Conservation (phyloP, 1,140 invertebrate species). For the Euglossa dilemma region DNA sequence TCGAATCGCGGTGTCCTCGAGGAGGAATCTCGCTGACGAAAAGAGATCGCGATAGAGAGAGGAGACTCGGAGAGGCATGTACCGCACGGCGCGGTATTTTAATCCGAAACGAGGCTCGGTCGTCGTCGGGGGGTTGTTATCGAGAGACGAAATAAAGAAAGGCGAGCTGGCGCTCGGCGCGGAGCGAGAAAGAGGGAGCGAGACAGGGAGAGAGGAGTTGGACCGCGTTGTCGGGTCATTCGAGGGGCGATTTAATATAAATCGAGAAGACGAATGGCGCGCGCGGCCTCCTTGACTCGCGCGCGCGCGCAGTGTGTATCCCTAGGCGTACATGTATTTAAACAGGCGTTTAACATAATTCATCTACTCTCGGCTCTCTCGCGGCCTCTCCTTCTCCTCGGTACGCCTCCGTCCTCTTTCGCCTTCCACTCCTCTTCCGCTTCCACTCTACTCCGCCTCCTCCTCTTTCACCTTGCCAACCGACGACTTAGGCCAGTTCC, state of each 20-base stretch:
- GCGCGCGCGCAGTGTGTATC: conserved; percentile 69
- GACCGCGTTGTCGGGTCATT: conserved; percentile 70
- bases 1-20: neutral
- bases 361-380: conserved; percentile 70
- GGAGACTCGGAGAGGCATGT: neutral
- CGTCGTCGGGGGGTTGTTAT: conserved; percentile 21
- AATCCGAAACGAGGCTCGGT: conserved; percentile 7
- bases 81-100: neutral
- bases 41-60: neutral
- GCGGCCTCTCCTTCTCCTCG: conserved; percentile 27
- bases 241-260: conserved; percentile 77
- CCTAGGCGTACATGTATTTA: conserved; percentile 80
- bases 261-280: conserved; percentile 80
- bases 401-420: conserved; percentile 19
- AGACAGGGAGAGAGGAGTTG: neutral
- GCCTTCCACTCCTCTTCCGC: conserved; percentile 18
- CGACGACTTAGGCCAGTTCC: conserved; percentile 31
- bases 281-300: conserved; percentile 73
- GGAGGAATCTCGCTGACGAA: neutral
- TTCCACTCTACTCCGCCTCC: neutral
- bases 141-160: conserved; percentile 34
- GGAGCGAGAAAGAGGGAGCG: neutral
- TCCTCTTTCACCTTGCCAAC: neutral
- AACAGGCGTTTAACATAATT: conserved; percentile 81
- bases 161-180: conserved; percentile 36